These are phyloP conservation scores for Mionectes olivaceus DNA, from an alignment of 2,797 vertebrate species.

Conservation along the genomic window DNA sequence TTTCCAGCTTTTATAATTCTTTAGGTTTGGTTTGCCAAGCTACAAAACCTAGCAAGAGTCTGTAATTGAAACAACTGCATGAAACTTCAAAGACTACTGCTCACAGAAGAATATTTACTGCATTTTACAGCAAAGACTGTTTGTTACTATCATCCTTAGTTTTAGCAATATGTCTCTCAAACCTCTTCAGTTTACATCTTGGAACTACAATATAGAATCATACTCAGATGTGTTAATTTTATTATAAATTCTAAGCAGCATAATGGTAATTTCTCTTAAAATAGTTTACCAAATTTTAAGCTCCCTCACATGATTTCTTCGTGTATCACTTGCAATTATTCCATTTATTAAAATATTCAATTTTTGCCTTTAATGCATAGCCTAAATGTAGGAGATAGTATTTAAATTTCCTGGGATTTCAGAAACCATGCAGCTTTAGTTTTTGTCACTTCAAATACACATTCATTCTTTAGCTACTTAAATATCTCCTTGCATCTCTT, in stretches of 20 bases:
- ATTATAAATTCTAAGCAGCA: neutral
- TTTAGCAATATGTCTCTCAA: neutral
- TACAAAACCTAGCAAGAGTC: neutral
- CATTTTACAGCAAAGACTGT: neutral
- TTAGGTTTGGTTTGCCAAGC: neutral
- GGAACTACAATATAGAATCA: neutral
- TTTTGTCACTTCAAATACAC: conserved; percentile 42
- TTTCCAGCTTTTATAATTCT: neutral
- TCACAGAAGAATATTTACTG: neutral
- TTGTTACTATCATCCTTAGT: neutral
- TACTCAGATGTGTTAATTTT: neutral
- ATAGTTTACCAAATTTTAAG: neutral
- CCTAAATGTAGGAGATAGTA: neutral
- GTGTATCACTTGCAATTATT: neutral
- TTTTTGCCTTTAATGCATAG: neutral
- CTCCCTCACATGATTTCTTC: neutral
- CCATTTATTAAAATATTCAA: neutral
- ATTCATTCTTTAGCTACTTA: conserved; percentile 48
- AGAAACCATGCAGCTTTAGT: conserved; percentile 13
- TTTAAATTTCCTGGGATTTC: conserved; percentile 32
- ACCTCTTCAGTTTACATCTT: neutral
- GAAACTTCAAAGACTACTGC: neutral
- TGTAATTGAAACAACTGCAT: no score
- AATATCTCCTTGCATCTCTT: conserved; percentile 39
- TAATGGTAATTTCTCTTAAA: neutral